Evolutionary conservation across 2,113 vertebrate species (phyloP), one percentile per base, ranked within the genome.

Genomic region (Thymallus thymallus): DNA sequence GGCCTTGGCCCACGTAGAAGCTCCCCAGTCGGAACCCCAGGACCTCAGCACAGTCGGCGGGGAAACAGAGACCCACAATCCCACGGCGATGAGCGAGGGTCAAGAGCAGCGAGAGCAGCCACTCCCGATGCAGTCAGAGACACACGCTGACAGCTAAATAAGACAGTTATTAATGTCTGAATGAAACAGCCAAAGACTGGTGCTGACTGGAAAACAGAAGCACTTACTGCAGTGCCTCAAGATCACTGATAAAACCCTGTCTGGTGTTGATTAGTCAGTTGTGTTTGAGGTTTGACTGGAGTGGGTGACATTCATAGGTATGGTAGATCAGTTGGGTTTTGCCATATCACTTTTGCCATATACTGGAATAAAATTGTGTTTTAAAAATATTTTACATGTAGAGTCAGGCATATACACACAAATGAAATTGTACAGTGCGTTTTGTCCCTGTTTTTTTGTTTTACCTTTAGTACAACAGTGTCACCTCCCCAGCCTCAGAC

Each of bases 131-230:
- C 87, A 6, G 6, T 71, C 87, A 72, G 90, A 92, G 73, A 83
- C 35, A 65, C 87, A 82, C 35, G 18, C 85, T 69, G 87, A 85
- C 69, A 92, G 92, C 87, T 93, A 93, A 91, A 77, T 72, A 24
- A 75, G 69, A 64, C 35, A 23, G 29, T 29, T 14, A 46, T 60
- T 9, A 22, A 22, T 60, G 20, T 51, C 48, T 51, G 13, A 75
- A 72, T 62, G 23, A 82, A 80, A 60, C 70, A 82, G 69, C 81
- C 84, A 90, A 90, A 90, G 88, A 92, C 92, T 92, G 46, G 80
- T 55, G 77, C 60, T 73, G 72, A 77, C 77, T 86, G 85, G 79
- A 85, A 29, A 63, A 69, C 74, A 77, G 88, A 87, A 85, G 80
- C 69, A 76, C 75, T 78, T 74, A 51, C 48, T 51, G 48, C 18